phyloP scores from a whole-genome alignment of 2,113 vertebrate species.

The Gobiocypris rarus region DNA sequence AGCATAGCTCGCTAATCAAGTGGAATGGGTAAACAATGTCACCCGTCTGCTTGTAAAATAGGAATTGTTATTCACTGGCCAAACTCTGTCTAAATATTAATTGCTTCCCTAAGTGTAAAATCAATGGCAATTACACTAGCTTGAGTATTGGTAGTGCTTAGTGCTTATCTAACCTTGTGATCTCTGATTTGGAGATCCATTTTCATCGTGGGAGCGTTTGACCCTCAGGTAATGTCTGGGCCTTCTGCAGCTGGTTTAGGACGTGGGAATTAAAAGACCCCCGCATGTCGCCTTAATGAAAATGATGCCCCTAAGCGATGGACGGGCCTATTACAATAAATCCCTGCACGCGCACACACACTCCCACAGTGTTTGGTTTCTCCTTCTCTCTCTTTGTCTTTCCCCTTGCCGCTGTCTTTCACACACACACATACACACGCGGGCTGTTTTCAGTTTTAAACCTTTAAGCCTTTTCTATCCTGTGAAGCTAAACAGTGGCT shows the following conservation, averaged over 20 bases:
- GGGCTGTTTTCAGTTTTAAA: slow-evolving; percentile 36
- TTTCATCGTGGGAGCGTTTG: slow-evolving; percentile 57
- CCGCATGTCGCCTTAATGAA: slow-evolving; percentile 65
- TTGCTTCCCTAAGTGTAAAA: slow-evolving; percentile 70
- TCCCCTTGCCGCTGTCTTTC: neutral
- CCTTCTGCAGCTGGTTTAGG: slow-evolving; percentile 64
- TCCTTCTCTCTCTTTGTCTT: slow-evolving; percentile 13
- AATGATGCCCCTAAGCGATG: slow-evolving; percentile 60
- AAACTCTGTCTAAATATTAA: slow-evolving; percentile 70
- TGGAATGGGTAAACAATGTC: slow-evolving; percentile 61
- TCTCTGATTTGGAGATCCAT: slow-evolving; percentile 63
- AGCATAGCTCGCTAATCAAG: slow-evolving; percentile 42
- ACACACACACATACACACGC: slow-evolving; percentile 7
- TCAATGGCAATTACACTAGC: slow-evolving; percentile 70
- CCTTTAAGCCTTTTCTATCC: slow-evolving; percentile 40
- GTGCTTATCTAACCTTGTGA: slow-evolving; percentile 63
- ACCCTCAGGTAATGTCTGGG: slow-evolving; percentile 63
- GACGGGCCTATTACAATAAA: slow-evolving; percentile 56
- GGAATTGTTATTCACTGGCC: slow-evolving; percentile 61
- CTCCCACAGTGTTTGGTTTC: slow-evolving; percentile 24
- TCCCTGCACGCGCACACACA: neutral
- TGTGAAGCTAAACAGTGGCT: slow-evolving; percentile 42
- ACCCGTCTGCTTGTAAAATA: slow-evolving; percentile 60
- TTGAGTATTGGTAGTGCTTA: slow-evolving; percentile 53
- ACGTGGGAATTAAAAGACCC: slow-evolving; percentile 68